phyloP scores from a whole-genome alignment of 1,140 invertebrate species.

The Drosophila varians region DNA sequence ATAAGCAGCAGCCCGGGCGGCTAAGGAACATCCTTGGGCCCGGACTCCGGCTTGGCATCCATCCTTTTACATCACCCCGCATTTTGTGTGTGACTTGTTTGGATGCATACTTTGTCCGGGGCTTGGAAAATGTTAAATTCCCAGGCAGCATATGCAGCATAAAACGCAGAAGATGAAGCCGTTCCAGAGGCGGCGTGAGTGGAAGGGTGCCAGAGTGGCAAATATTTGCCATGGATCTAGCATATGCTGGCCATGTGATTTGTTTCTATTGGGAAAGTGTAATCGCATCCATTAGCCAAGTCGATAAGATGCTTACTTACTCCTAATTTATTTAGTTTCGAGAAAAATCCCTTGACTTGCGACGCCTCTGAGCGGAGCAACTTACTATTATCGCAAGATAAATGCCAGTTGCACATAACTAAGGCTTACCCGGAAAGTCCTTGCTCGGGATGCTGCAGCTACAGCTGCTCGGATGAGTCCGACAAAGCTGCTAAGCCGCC shows the following conservation, averaged over 20 bases:
- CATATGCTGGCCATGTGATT: neutral
- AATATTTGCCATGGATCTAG: neutral
- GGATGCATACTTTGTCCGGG: conserved; percentile 60
- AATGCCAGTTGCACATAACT: conserved; percentile 73
- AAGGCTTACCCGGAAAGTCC: conserved; percentile 60
- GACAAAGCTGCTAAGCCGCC: conserved; percentile 71
- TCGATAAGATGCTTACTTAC: neutral
- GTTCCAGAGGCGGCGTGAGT: neutral
- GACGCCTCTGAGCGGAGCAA: conserved; percentile 37
- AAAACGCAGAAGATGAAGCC: conserved; percentile 7
- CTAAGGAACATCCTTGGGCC: conserved; percentile 16
- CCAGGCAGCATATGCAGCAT: conserved; percentile 47
- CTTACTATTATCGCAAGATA: conserved; percentile 79
- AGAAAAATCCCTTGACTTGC: neutral
- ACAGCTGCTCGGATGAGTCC: conserved; percentile 28
- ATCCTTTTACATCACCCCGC: conserved; percentile 3
- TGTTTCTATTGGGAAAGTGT: neutral
- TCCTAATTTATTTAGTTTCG: too few species aligned
- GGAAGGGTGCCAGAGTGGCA: neutral
- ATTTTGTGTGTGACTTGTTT: conserved; percentile 48
- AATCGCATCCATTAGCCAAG: neutral
- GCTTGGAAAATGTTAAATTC: conserved; percentile 56
- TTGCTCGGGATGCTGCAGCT: conserved; percentile 17
- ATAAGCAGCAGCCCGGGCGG: conserved; percentile 12
- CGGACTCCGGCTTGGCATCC: neutral